A percentile compares a stretch with the other conserved stretches of the same genome.
phyloP scores from a whole-genome alignment of 2,797 vertebrate species.

The Dicrostonyx torquatus region DNA sequence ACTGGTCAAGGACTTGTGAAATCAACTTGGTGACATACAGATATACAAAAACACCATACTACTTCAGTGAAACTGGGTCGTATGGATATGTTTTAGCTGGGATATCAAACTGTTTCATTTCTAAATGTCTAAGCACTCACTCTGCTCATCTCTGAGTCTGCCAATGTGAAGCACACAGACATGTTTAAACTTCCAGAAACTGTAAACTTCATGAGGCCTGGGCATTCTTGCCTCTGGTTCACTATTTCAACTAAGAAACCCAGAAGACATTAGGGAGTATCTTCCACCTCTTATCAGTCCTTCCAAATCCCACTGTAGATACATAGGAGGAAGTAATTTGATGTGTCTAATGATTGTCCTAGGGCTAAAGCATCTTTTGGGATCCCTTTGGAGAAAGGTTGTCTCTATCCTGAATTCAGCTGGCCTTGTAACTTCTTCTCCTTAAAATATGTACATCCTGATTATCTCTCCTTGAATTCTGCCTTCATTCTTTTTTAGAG shows the following conservation, averaged over 20 bases:
- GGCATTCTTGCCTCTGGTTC: neutral
- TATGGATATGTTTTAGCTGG: neutral
- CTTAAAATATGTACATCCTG: neutral
- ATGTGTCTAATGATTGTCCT: neutral
- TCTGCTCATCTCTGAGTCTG: neutral
- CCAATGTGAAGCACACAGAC: neutral
- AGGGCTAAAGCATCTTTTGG: neutral
- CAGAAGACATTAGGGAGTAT: neutral
- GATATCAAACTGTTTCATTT: neutral
- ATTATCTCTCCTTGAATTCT: constrained; percentile 11
- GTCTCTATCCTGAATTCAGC: constrained; percentile 42
- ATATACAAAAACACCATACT: neutral
- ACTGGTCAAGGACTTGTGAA: neutral
- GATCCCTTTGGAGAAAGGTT: constrained; percentile 7
- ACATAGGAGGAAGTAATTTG: neutral
- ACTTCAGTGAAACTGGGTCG: neutral
- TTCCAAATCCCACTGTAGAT: neutral
- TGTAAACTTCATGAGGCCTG: neutral
- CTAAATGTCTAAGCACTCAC: neutral
- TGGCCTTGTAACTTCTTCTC: constrained; percentile 27
- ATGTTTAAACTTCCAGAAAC: neutral
- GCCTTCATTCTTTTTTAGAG: neutral
- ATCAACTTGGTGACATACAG: neutral
- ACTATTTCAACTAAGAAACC: neutral
- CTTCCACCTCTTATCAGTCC: neutral